Evolutionary conservation across 92 coral and sea anemone genomes (phyloP), one percentile per base, ranked within the genome.

Genomic region (Muricea muricata): DNA sequence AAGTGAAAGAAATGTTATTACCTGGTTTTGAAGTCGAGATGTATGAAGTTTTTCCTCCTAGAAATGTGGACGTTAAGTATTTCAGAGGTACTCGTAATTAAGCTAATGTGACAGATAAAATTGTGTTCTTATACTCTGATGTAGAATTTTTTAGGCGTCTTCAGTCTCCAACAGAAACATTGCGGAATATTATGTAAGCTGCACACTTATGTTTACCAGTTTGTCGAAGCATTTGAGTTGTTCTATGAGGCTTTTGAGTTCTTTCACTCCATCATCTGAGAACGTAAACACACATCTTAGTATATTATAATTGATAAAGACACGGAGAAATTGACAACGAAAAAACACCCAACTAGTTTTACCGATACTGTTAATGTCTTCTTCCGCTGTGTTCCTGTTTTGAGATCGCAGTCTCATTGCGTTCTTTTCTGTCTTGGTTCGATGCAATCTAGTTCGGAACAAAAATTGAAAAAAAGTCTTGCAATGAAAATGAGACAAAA

Each of bases 381-480:
- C 39, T 3, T 25, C 41, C 7, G 23, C 28, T 2, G 11, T 40
- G 33, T 71, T 17, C 78, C 28, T 71, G 78, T 71, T 71, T 5
- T 20, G 40, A 1, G 9, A 18, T 23, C 55, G 55, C 52, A 71
- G 3, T 26, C 52, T 71, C 34, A 50, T 40, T 30, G 78, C 78
- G 20, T 76, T 81, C 10, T 86, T 88, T 29, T 87, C 92, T 14
- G 86, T 75, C 69, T 89, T 93, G 32, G 97, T 91, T 75, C 97
- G 91, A 56, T 93, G 97, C 35, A 93, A 78, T 74, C 97, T 93
- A 67, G 13, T 71, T 20, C 29, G 3, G 37, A 71, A 40, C 28
- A 47, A 14, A 34, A 26, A 25, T 13, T 30, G 1, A n/a, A 39
- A 67, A 23, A 61, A 61, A 61, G 14, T 7, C 69, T 2, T 61